Base-by-base conservation (phyloP, 2,113 vertebrate genomes). In the Calypte anna region DNA sequence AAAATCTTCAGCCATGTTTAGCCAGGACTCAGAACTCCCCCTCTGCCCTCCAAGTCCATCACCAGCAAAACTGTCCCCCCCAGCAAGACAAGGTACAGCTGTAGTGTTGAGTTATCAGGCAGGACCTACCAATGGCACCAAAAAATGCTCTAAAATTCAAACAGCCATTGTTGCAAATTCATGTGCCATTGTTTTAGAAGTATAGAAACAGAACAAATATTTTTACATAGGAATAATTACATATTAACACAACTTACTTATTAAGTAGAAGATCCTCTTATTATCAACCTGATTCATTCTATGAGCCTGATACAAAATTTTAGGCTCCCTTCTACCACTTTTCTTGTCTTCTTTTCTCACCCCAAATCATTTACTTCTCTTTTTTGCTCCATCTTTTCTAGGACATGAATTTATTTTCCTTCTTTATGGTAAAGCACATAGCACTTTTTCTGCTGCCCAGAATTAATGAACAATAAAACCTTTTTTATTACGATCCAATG, bases 381-480 rank as follows among this genome's bases (percentile, higher is more conserved):
- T 86, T 27, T 62, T 78, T 88, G 38, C 69, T 64, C 51, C 83
- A 57, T 81, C 69, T 94, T 70, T 86, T 64, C 83, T 86, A 61
- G 76, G 38, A 75, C 33, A 72, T 3, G 30, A 82, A 83, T 82
- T 96, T 82, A 86, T 88, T 81, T 81, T 74, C 73, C 57, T 78
- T 24, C 50, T 64, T 93, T 59, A 67, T 61, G 50, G 69, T 81
- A 86, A 91, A 67, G 44, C 57, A 82, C 1, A 0, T 30, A 61
- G 22, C 21, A 12, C 69, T 64, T 93, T 90, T 81, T 69, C 81
- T 86, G 62, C 53, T 74, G 66, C 50, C 88, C 21, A 61, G 77
- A 94, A 94, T 94, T 92, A 96, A 93, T 95, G 95, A 94, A 88
- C 83, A 93, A 88, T 94, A 93, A 92, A 83, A 88, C 81, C 22